Conservation (phyloP, 2,113 vertebrate genomes). For the Menidia beryllina region DNA sequence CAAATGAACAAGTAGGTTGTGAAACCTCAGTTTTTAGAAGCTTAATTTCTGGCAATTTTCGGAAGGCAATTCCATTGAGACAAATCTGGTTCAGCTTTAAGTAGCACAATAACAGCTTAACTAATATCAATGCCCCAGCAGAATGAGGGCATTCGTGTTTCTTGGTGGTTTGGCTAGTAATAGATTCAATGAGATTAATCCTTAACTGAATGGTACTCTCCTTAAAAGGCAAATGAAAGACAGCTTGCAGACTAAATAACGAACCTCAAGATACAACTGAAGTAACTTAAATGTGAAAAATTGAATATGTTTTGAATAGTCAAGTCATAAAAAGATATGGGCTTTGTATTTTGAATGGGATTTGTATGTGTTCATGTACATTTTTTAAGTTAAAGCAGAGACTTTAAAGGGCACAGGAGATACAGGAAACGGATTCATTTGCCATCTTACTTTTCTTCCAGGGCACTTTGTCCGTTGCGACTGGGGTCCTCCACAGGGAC, state of each 20-base stretch:
- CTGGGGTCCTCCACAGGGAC: conserved; percentile 85
- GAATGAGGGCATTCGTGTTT: too few relatives aligned
- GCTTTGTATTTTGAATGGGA: not conserved
- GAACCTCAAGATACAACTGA: not conserved
- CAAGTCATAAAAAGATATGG: not conserved
- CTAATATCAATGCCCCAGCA: too few relatives aligned
- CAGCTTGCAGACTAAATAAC: not conserved
- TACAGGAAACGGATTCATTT: not conserved
- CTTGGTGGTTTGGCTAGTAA: too few relatives aligned
- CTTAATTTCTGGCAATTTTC: too few relatives aligned
- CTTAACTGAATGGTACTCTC: not conserved
- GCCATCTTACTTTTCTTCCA: conserved; percentile 92
- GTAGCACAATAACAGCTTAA: too few relatives aligned
- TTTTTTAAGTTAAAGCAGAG: not conserved
- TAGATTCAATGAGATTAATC: too few relatives aligned
- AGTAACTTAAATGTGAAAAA: not conserved
- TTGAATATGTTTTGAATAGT: not conserved
- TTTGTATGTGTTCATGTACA: not conserved
- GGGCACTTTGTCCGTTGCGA: conserved; percentile 92
- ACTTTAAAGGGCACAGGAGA: not conserved
- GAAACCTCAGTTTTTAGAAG: too few relatives aligned
- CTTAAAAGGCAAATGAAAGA: not conserved
- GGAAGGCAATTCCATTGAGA: too few relatives aligned
- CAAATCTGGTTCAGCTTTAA: too few relatives aligned
- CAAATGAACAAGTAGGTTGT: too few relatives aligned